Evolutionary conservation across 2,113 vertebrate species (phyloP).

Genomic region (Phylloscopus trochiloides): DNA sequence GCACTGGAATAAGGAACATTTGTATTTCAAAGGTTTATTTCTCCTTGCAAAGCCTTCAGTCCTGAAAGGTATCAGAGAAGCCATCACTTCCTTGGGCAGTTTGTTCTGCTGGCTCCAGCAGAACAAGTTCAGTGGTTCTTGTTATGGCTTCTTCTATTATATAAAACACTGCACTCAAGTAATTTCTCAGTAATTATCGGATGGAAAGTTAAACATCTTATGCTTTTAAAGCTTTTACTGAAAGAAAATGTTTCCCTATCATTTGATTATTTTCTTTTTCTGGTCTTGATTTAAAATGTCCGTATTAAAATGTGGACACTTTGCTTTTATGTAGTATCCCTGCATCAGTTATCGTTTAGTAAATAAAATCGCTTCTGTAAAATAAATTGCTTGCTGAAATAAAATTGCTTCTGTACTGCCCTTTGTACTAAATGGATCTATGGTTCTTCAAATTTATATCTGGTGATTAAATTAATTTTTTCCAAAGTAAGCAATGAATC

Average conservation of each 20-base stretch:
- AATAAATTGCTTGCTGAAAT: not conserved
- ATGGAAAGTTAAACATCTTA: not conserved
- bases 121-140: not conserved
- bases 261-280: not conserved
- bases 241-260: not conserved
- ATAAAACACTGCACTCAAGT: not conserved
- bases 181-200: not conserved
- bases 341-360: not conserved
- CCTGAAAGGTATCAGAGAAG: not conserved
- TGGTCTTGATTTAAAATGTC: not conserved
- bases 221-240: not conserved
- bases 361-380: not conserved
- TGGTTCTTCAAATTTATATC: not conserved
- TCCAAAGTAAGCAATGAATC: not conserved
- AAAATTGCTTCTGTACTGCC: not conserved
- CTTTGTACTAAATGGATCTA: not conserved
- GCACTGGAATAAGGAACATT: not conserved
- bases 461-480: not conserved
- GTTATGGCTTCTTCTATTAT: not conserved
- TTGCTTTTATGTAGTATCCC: not conserved
- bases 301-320: not conserved
- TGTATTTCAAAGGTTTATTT: not conserved
- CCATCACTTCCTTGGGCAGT: not conserved
- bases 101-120: not conserved
- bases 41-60: not conserved